Conservation (phyloP, 2,113 vertebrate genomes). For the Struthidea cinerea region DNA sequence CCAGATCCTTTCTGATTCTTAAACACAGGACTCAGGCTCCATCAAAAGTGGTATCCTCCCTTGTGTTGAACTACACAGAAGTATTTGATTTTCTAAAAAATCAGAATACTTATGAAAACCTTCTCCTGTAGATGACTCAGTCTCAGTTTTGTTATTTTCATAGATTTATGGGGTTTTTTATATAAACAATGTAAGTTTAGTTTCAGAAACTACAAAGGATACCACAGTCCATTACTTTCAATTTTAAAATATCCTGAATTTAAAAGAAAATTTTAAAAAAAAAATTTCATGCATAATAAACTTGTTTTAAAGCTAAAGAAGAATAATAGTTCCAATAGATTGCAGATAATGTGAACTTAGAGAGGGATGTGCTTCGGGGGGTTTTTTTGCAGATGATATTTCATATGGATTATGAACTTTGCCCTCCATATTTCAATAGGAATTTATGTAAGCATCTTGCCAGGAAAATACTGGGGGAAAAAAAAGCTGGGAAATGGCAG, state of each 20-base stretch:
- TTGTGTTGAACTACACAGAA: rapidly evolving
- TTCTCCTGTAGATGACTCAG: neutral
- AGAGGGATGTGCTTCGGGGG: neutral
- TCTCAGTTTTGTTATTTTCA: neutral
- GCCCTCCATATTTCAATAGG: neutral
- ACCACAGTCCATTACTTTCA: neutral
- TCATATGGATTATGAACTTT: neutral
- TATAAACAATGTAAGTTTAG: neutral
- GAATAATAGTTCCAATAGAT: neutral
- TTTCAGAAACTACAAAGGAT: neutral
- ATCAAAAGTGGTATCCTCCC: neutral
- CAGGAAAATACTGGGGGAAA: neutral
- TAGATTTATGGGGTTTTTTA: neutral
- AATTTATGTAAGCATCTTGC: neutral
- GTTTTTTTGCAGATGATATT: neutral
- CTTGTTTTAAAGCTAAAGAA: neutral
- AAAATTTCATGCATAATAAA: neutral
- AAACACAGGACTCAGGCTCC: neutral
- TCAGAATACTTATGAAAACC: neutral
- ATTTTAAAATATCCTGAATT: neutral
- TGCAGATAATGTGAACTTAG: neutral
- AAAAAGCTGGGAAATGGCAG: neutral
- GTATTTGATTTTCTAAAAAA: neutral
- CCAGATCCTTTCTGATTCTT: neutral
- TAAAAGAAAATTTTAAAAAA: neutral